A percentile compares a stretch with the other conserved stretches of the same genome.
Conservation (phyloP, 2,888 invertebrate genomes). For the Lochmaea crataegi region DNA sequence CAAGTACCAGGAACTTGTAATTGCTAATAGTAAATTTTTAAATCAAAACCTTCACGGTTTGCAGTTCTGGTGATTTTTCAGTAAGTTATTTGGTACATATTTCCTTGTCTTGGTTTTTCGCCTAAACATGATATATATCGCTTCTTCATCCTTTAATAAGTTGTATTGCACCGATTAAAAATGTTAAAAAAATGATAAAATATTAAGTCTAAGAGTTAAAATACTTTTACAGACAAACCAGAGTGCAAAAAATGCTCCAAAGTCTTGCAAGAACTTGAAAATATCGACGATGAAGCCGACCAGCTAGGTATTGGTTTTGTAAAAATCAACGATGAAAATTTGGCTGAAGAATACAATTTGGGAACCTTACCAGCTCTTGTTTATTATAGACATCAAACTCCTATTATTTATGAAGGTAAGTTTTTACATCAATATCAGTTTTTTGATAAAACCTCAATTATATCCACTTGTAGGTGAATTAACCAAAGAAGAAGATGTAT, state of each 20-base stretch:
- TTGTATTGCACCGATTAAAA: background rate
- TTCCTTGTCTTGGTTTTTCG: background rate
- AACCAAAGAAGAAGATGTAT: conserved; percentile 89
- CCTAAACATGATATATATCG: too few species aligned
- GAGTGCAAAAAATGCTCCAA: conserved; percentile 93
- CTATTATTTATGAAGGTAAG: conserved; percentile 93
- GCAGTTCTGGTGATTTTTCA: background rate
- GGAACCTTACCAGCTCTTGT: conserved; percentile 89
- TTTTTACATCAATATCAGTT: conserved; percentile 22
- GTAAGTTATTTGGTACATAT: background rate
- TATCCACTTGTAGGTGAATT: conserved; percentile 75
- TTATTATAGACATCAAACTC: conserved; percentile 94
- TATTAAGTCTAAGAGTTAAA: background rate
- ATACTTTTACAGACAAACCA: conserved; percentile 80
- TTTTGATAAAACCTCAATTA: background rate
- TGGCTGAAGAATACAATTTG: conserved; percentile 93
- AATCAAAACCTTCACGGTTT: background rate
- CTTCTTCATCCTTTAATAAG: too few species aligned
- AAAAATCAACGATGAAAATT: conserved; percentile 90
- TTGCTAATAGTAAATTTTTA: background rate
- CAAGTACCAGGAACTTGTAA: too few species aligned
- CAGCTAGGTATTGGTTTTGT: conserved; percentile 94
- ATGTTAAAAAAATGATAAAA: background rate
- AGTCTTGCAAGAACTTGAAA: conserved; percentile 90
- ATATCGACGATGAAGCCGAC: conserved; percentile 95